Conservation (phyloP, 2,888 invertebrate genomes). For the Yponomeuta cagnagella region DNA sequence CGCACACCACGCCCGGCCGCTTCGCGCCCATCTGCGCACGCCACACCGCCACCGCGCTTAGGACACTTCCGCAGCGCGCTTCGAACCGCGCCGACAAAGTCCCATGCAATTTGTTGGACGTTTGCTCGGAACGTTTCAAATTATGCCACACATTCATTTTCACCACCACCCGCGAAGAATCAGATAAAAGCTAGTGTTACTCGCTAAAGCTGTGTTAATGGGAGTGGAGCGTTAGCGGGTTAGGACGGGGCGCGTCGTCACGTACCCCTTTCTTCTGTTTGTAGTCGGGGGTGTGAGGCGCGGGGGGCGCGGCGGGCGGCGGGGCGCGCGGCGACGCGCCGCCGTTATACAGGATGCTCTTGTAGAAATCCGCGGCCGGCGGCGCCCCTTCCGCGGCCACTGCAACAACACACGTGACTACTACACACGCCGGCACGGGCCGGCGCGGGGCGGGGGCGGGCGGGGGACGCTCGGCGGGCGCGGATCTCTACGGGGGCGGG, state of each 20-base stretch:
- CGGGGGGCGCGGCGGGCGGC: conserved; percentile 30
- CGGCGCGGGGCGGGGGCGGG: not conserved
- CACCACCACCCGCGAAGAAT: too few relatives aligned
- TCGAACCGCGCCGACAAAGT: not conserved
- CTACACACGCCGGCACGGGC: conserved; percentile 56
- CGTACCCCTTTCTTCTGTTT: conserved; percentile 75
- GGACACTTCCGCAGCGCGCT: not conserved
- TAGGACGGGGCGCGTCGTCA: conserved; percentile 31
- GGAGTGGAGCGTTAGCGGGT: conserved; percentile 2
- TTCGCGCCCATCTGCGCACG: conserved; percentile 87
- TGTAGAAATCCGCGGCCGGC: conserved; percentile 91
- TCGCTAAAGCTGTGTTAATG: conserved; percentile 11
- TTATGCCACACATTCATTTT: too few relatives aligned
- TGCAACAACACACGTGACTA: conserved; percentile 74
- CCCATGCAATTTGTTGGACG: too few relatives aligned
- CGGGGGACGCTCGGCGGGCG: conserved; percentile 70
- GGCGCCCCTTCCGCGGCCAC: conserved; percentile 89
- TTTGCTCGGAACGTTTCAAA: too few relatives aligned
- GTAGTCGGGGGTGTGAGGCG: conserved; percentile 55
- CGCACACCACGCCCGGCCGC: conserved; percentile 91
- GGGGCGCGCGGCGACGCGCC: conserved; percentile 33
- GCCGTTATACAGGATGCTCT: conserved; percentile 87
- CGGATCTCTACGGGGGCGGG: conserved; percentile 39
- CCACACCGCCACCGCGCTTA: conserved; percentile 25
- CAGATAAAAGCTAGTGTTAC: too few relatives aligned